These are phyloP conservation scores for Calliphora vomitoria DNA, from an alignment of 2,888 invertebrate species.

Conservation along the genomic window DNA sequence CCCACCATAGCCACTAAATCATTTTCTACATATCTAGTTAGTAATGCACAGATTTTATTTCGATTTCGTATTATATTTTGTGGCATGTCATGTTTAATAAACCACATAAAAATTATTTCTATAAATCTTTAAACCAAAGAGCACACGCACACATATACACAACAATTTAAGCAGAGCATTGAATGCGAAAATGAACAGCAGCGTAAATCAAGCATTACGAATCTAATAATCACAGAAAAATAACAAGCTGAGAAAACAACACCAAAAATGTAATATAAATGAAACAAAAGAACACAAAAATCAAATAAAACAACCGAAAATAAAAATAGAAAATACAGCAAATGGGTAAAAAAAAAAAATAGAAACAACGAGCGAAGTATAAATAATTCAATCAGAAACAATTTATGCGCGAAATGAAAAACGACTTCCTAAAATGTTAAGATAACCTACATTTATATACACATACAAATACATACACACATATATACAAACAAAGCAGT, in stretches of 20 bases:
- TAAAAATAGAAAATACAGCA: conserved; percentile 37
- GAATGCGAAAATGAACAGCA: conserved; percentile 35
- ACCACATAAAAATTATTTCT: conserved; percentile 69
- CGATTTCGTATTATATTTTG: conserved; percentile 10
- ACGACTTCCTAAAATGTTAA: conserved; percentile 70
- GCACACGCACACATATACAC: background rate
- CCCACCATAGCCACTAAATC: background rate
- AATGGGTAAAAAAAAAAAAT: conserved; percentile 23
- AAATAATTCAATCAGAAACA: conserved; percentile 76
- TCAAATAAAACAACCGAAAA: conserved; percentile 40
- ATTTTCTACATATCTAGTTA: background rate
- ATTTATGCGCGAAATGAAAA: conserved; percentile 76
- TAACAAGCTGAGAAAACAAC: conserved; percentile 74
- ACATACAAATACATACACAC: background rate
- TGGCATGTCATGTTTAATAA: conserved; percentile 66
- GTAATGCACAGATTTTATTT: conserved; percentile 2
- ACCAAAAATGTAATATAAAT: conserved; percentile 66
- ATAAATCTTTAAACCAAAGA: conserved; percentile 73
- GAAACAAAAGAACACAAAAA: conserved; percentile 65
- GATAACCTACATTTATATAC: conserved; percentile 59
- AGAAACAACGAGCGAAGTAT: conserved; percentile 49
- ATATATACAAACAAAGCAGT: background rate
- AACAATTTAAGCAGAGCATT: background rate
- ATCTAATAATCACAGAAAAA: conserved; percentile 78
- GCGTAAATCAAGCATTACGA: conserved; percentile 74